phyloP scores from a whole-genome alignment of 1,140 invertebrate species.

The Plodia interpunctella region DNA sequence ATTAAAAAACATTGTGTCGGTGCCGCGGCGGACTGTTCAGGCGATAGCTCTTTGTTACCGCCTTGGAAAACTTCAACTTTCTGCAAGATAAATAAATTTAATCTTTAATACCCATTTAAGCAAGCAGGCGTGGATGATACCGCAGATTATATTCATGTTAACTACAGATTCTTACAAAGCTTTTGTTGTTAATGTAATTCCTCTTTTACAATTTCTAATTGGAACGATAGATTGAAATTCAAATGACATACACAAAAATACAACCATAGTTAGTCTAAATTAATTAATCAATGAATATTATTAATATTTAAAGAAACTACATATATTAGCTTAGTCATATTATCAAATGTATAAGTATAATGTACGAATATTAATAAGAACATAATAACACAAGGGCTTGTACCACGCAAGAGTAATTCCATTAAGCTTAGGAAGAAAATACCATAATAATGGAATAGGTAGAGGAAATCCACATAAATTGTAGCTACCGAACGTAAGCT shows the following conservation, averaged over 20 bases:
- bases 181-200: conserved; percentile 9
- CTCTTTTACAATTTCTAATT: too few species aligned
- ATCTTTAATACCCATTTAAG: conserved; percentile 63
- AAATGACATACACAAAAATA: too few species aligned
- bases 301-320: too few species aligned
- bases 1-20: conserved; percentile 29
- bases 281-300: too few species aligned
- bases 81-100: conserved; percentile 59
- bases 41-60: conserved; percentile 41
- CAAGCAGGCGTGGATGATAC: conserved; percentile 40
- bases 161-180: conserved; percentile 38
- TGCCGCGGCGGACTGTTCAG: conserved; percentile 16
- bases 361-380: too few species aligned
- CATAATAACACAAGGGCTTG: too few species aligned
- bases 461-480: conserved; percentile 12
- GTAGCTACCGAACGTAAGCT: conserved; percentile 9
- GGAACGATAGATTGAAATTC: too few species aligned
- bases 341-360: too few species aligned
- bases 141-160: conserved; percentile 42
- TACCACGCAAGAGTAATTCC: too few species aligned
- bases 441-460: conserved; percentile 8
- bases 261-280: too few species aligned
- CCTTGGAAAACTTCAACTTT: conserved; percentile 45
- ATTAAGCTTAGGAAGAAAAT: too few species aligned
- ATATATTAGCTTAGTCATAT: too few species aligned